Base-by-base conservation (phyloP, 1,140 invertebrate species). In the Heliconius nattereri region DNA sequence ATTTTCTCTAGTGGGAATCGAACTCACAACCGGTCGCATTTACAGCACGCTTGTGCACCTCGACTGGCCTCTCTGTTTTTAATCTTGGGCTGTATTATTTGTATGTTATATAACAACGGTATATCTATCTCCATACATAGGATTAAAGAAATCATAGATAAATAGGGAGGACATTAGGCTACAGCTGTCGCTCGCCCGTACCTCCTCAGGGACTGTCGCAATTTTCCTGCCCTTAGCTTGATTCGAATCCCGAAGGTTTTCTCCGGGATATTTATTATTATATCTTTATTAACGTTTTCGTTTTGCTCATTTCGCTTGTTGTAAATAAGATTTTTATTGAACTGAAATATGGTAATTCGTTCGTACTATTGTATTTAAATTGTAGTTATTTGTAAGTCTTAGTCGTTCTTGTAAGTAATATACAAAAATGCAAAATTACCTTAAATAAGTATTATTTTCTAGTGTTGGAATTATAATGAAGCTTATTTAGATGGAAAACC, bases 171-270 rank as follows among this genome's bases (percentile, higher is more conserved):
- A 80, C 91, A 92, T 94, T 92, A 94, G 89, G 92, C 84, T 88
- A 81, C 93, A 94, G 89, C 91, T 94, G 93, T 90, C 90, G 89
- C 86, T 85, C 77, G 71, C 71, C 80, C 85, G 83, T 81, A 83
- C 85, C 87, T 91, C 92, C 89, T 92, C 79, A 76, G 92, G 92
- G 91, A 93, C 84, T 89, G 82, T 85, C 85, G 88, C 91, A 93
- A 93, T 92, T 93, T 93, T 92, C 92, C 87, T 89, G 92, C 93
- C 93, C 93, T 92, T 86, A 90, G 85, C 88, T 92, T 91, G 88
- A 94, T 91, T 92, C 89, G 87, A 90, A 89, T 90, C 89, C 90
- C 89, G 86, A 90, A 94, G 91, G 89, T 89, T 90, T 88, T 90
- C 87, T 87, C 79, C 73, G 60, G 80, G 79, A 91, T 93, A 94